Conservation (phyloP, 2,113 vertebrate genomes). For the Megaceryle torquata region DNA sequence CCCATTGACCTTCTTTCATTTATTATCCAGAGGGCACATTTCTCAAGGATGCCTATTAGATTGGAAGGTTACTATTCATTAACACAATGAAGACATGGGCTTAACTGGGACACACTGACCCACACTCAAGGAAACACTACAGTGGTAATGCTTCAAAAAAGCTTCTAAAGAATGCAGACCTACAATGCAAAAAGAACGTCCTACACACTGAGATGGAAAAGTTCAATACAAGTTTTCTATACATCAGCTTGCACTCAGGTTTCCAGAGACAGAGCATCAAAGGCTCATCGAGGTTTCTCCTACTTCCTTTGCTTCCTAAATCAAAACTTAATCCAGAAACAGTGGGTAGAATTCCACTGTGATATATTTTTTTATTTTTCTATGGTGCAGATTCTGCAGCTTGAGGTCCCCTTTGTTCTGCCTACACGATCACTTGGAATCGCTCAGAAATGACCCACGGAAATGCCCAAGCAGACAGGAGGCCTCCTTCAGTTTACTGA, state of each 20-base stretch:
- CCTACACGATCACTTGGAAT: not conserved
- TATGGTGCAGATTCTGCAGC: not conserved
- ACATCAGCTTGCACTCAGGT: not conserved
- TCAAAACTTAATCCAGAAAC: not conserved
- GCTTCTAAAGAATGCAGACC: not conserved
- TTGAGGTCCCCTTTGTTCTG: not conserved
- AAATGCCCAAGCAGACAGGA: not conserved
- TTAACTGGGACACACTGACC: not conserved
- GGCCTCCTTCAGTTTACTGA: not conserved
- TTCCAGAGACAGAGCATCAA: not conserved
- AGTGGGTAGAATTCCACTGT: not conserved
- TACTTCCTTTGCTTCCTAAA: not conserved
- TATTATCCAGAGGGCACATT: not conserved
- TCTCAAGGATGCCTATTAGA: not conserved
- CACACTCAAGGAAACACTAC: not conserved
- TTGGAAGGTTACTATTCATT: not conserved
- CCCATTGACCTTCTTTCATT: not conserved
- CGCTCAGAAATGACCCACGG: not conserved
- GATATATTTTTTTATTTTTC: not conserved
- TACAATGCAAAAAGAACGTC: rapidly evolving
- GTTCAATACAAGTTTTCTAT: not conserved
- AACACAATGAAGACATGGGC: not conserved
- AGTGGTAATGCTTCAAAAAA: not conserved
- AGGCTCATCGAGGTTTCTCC: not conserved
- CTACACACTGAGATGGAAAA: not conserved